Base-by-base conservation (phyloP, 2,888 invertebrate genomes). In the Dolomedes plantarius region DNA sequence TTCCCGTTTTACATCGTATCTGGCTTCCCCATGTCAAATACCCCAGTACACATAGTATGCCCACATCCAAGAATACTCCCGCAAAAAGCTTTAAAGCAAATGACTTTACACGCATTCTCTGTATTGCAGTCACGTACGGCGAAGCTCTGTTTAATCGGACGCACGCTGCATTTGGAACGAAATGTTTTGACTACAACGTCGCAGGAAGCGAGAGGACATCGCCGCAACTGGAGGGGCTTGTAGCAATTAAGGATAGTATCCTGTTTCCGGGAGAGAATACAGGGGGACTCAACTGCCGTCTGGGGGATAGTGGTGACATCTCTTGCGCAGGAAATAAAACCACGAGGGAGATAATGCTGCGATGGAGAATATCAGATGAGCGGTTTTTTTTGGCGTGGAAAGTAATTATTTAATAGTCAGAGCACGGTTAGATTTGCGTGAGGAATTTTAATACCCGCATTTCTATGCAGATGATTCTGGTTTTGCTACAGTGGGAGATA, bases 151-250 rank as follows among this genome's bases (percentile, higher is more conserved):
- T 73, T 36, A 67, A 74, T 56, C 32, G 56, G 2, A 69, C 73
- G 72, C 65, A 46, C 32, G 16, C 19, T 31, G 83, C 72, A 83
- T 83, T 77, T 77, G 77, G 67, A 76, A 77, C 56, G 73, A 29
- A 83, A 77, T 83, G 83, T 83, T 83, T 83, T 83, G 77, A 73
- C 83, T 83, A 67, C 73, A 23, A 23, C 23, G 5, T 13, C n/a
- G n/a, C n/a, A n/a, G n/a, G n/a, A n/a, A n/a, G 56, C 56, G 13
- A 56, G 16, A n/a, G 23, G 19, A n/a, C 19, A n/a, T 23, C 19
- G 1, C 19, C 19, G 19, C 23, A 23, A 23, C 6, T 19, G 6
- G 23, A 16, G 13, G 56, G 56, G 56, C 7, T 9, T 16, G 56
- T 56, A 23, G 56, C 56, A 56, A 56, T 56, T 56, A 56, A 56